Conservation (phyloP, 2,888 invertebrate species). For the Cylloceria caligata region DNA sequence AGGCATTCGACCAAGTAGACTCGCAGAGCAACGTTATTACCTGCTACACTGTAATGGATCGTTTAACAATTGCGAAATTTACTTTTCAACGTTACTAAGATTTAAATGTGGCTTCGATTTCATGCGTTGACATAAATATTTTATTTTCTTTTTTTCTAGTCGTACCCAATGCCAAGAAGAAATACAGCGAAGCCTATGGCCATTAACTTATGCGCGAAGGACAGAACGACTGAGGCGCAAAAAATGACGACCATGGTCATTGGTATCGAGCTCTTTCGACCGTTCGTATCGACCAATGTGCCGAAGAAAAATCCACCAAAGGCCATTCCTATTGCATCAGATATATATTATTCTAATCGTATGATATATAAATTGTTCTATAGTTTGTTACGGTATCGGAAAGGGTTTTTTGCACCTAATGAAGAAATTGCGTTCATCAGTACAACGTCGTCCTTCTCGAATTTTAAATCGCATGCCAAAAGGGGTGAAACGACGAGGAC, state of each 20-base stretch:
- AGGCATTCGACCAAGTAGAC: constrained; percentile 84
- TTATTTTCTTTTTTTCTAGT: background rate
- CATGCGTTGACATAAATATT: background rate
- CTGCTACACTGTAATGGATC: constrained; percentile 80
- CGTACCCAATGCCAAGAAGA: constrained; percentile 83
- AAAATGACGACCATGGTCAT: constrained; percentile 82
- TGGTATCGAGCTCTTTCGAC: constrained; percentile 82
- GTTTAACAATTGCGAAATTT: background rate
- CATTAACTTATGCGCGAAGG: constrained; percentile 82
- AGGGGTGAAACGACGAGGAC: constrained; percentile 72
- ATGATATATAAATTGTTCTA: background rate
- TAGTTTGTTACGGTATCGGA: background rate
- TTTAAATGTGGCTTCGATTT: background rate
- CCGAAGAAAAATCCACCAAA: constrained; percentile 81
- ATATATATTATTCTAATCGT: background rate
- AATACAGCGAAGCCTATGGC: constrained; percentile 82
- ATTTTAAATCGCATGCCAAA: constrained; percentile 74
- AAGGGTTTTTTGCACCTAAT: constrained; percentile 10
- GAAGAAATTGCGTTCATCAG: constrained; percentile 68
- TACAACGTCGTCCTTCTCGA: constrained; percentile 65
- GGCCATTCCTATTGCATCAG: constrained; percentile 79
- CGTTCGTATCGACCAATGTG: constrained; percentile 81
- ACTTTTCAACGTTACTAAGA: background rate
- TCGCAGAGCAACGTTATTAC: constrained; percentile 79
- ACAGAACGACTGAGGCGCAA: constrained; percentile 79